Evolutionary conservation across 2,888 invertebrate genomes (phyloP), one percentile per base, ranked within the genome.

Genomic region (Heliconius cydno): DNA sequence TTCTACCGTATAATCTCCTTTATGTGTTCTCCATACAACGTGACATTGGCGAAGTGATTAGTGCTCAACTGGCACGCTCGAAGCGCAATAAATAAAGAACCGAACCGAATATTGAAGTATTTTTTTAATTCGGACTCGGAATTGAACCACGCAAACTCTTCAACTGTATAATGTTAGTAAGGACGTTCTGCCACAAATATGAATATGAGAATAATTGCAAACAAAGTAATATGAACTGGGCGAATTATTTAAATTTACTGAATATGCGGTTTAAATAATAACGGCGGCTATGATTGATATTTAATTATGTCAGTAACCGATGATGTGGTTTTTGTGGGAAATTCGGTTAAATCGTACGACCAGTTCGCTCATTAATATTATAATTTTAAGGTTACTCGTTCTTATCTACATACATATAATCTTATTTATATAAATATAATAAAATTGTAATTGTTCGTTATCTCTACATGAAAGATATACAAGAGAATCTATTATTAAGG

Each of bases 301-400:
- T 68, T 68, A 68, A 25, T 68, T 38, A 41, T 41, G n/a, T 68
- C 38, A 67, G 7, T 41, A 25, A n/a, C 68, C 34, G 38, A 41
- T 70, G 25, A 41, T 41, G n/a, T 25, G 68, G 68, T 70, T 25
- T 68, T 41, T 70, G 25, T 15, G 68, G 6, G 41, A 70, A 25
- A 68, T 41, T 41, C n/a, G 38, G n/a, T 70, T 70, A n/a, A 70
- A 70, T 70, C n/a, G 13, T n/a, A 41, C n/a, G n/a, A 70, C 13
- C 13, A 41, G 25, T 1, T 25, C 25, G 15, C n/a, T 41, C 25
- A 34, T 68, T 70, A 70, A 22, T 19, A 22, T 57, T 57, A 57
- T 46, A 15, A 46, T 46, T 46, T 46, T 19, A 46, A 46, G 46
- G 22, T 22, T 34, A 34, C 34, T 34, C 34, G 9, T 22, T 22